These are phyloP conservation scores for Phylloscopus whistleri DNA, from an alignment of 2,113 vertebrate genomes.

Conservation along the genomic window DNA sequence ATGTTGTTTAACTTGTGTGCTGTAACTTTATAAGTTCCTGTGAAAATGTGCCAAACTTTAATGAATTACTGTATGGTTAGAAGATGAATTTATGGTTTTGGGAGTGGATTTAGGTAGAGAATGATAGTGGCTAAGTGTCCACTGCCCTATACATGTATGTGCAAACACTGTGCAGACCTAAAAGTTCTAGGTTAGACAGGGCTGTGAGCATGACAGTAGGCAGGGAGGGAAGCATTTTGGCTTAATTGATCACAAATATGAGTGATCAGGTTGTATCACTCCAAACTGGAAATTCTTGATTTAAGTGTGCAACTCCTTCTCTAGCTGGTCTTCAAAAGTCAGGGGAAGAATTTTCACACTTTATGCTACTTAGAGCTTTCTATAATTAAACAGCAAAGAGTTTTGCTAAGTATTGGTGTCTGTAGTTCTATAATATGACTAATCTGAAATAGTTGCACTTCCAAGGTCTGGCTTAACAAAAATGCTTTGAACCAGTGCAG, in stretches of 20 bases:
- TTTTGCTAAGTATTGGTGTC: not conserved
- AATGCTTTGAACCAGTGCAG: conserved; percentile 13
- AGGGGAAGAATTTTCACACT: not conserved
- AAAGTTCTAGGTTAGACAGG: not conserved
- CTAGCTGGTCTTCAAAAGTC: not conserved
- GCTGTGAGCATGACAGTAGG: not conserved
- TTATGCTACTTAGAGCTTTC: not conserved
- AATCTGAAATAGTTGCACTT: conserved; percentile 28
- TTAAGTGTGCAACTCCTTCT: not conserved
- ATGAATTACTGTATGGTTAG: not conserved
- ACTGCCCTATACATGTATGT: accelerated
- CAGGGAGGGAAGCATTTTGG: not conserved
- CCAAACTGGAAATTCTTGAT: not conserved
- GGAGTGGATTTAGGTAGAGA: not conserved
- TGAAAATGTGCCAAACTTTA: conserved; percentile 15
- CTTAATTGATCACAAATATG: not conserved
- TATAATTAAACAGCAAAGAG: not conserved
- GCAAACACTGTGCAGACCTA: not conserved
- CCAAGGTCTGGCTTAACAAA: conserved; percentile 25
- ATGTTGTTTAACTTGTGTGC: conserved; percentile 30
- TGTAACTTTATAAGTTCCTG: not conserved
- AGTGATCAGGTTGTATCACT: not conserved
- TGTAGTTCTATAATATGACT: not conserved
- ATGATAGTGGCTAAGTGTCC: not conserved
- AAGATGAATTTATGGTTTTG: not conserved